phyloP scores from a whole-genome alignment of 2,797 vertebrate species.

The Clarias laeviceps region DNA sequence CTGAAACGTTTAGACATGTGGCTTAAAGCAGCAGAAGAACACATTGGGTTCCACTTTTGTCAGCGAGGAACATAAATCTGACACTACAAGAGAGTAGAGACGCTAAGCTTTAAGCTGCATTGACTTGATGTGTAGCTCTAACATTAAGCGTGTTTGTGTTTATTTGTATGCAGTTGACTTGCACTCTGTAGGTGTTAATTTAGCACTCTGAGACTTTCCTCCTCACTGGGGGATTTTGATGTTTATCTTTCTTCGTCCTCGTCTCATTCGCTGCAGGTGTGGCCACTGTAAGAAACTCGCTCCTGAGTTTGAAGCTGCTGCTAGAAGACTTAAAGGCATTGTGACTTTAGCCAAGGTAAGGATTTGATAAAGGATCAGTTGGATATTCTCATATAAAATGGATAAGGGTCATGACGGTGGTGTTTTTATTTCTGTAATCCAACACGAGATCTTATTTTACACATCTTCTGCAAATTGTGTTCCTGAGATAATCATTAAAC shows the following conservation, averaged over 20 bases:
- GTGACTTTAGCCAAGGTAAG: conserved; percentile 76
- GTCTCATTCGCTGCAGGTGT: conserved; percentile 66
- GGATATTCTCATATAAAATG: not conserved
- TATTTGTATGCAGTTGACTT: not conserved
- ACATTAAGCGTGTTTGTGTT: not conserved
- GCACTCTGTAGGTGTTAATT: conserved; percentile 5
- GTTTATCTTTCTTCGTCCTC: not conserved
- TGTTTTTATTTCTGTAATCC: not conserved
- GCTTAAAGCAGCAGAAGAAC: not conserved
- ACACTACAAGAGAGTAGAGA: not conserved
- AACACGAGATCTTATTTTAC: not conserved
- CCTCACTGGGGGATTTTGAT: conserved; percentile 2
- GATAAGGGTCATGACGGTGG: too few relatives aligned
- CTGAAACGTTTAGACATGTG: not conserved
- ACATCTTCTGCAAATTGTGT: not conserved
- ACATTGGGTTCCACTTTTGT: not conserved
- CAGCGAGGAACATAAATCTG: not conserved
- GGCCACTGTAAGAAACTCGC: conserved; percentile 78
- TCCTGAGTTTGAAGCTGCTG: conserved; percentile 79
- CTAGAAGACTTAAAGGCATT: conserved; percentile 69
- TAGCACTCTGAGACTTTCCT: conserved; percentile 5
- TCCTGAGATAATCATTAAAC: not conserved
- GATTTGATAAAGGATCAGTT: not conserved
- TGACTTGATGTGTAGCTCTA: not conserved
- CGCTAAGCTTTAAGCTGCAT: too few relatives aligned